Base-by-base conservation (phyloP, 2,888 invertebrate species). In the Phaonia tiefii region DNA sequence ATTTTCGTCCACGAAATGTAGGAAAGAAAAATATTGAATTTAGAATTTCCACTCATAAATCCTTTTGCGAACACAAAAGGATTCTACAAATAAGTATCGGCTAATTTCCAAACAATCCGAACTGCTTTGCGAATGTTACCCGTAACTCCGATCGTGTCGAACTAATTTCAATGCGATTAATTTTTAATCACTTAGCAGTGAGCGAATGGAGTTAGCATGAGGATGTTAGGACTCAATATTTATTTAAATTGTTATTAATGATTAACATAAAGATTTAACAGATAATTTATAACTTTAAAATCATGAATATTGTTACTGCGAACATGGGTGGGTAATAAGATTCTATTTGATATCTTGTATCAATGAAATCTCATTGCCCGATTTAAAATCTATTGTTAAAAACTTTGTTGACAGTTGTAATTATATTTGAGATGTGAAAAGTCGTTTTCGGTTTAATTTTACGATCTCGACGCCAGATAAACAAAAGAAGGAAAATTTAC, bases 351-450 rank as follows among this genome's bases (percentile, higher is more conserved):
- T 58, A 22, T 73, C 60, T 65, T 37, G n/a, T n/a, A 15, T 54
- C 17, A 73, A 37, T 56, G 44, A 26, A 78, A 25, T 17, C 46
- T 17, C 7, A 44, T 56, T n/a, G n/a, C 26, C 15, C 13, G 13
- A 54, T n/a, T 63, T n/a, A 44, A 39, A 51, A n/a, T 22, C 71
- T 46, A n/a, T 72, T 60, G 1, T 1, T n/a, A n/a, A n/a, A n/a
- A n/a, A n/a, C 56, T 66, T 46, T 81, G 69, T 81, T 81, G 75
- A 31, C 67, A 46, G 25, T 20, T 75, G 3, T 26, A 81, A 79
- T 81, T 81, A 81, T 69, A 54, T 81, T 65, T 26, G 2, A 72
- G 72, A 81, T 81, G 78, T 81, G 78, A 81, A 75, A 81, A 75
- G 25, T 39, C 15, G 4, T 15, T 17, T 15, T 49, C 20, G 20